phyloP scores from a whole-genome alignment of 2,113 vertebrate genomes.

The Pimephales promelas region DNA sequence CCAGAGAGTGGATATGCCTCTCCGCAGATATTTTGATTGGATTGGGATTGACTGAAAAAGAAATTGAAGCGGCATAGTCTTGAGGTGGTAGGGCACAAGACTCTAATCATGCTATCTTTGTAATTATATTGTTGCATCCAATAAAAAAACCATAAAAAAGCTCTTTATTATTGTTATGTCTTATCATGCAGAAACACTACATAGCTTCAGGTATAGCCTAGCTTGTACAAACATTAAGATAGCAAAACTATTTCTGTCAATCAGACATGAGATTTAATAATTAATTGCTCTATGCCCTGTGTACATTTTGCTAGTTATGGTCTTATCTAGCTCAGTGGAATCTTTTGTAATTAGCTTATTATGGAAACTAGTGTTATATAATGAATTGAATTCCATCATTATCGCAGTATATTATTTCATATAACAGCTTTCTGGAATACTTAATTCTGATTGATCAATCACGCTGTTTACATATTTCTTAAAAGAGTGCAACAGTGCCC shows the following conservation, averaged over 20 bases:
- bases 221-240: constrained; percentile 17
- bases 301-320: not conserved
- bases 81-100: not conserved
- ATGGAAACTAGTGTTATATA: constrained; percentile 8
- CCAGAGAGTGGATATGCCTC: not conserved
- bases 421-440: not conserved
- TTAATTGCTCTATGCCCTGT: not conserved
- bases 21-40: constrained; percentile 17
- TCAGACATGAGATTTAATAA: constrained; percentile 26
- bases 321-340: constrained; percentile 6
- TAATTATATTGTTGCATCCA: constrained; percentile 27
- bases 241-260: constrained; percentile 61
- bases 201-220: constrained; percentile 14
- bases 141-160: not conserved
- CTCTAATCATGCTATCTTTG: constrained; percentile 33
- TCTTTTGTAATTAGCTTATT: constrained; percentile 18
- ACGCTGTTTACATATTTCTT: not conserved
- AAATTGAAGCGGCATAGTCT: not conserved
- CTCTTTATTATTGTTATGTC: not conserved
- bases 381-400: not conserved
- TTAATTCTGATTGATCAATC: not conserved
- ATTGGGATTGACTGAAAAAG: not conserved
- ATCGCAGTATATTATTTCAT: not conserved
- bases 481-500: not conserved
- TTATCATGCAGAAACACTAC: constrained; percentile 20